Percentiles rank a stretch among this genome's conserved stretches.
Evolutionary conservation across 2,888 invertebrate species (phyloP).

Genomic region (Mesodorylaimus sp.): DNA sequence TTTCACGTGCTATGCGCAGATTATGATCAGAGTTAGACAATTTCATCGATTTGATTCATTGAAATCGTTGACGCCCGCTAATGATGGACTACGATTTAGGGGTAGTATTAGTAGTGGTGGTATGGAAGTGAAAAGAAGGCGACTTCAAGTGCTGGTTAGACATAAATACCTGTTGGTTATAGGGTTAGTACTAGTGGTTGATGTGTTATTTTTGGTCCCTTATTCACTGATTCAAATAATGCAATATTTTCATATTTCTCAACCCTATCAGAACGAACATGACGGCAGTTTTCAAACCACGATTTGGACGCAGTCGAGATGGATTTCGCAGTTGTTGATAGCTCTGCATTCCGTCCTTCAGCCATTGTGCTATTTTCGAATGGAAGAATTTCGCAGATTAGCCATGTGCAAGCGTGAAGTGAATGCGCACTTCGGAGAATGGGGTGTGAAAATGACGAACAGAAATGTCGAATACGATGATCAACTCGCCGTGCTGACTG

Average conservation of each 20-base stretch:
- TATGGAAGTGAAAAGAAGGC: too few relatives aligned
- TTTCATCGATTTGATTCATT: slow-evolving; percentile 16
- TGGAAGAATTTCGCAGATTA: slow-evolving; percentile 28
- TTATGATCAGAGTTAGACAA: slow-evolving; percentile 23
- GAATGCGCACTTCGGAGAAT: too few relatives aligned
- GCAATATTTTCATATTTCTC: background rate
- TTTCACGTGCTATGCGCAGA: slow-evolving; percentile 17
- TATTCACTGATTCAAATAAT: slow-evolving; percentile 18
- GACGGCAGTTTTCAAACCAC: too few relatives aligned
- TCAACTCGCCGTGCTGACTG: too few relatives aligned
- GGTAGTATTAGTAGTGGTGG: too few relatives aligned
- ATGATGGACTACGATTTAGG: too few relatives aligned
- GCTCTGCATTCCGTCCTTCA: slow-evolving; percentile 28
- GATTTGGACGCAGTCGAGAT: background rate
- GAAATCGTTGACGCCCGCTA: background rate
- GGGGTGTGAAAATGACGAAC: too few relatives aligned
- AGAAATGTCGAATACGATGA: too few relatives aligned
- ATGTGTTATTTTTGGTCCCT: slow-evolving; percentile 26
- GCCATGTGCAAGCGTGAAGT: too few relatives aligned
- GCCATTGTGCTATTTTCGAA: slow-evolving; percentile 26
- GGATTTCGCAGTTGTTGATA: slow-evolving; percentile 20
- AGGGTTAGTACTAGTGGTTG: slow-evolving; percentile 26
- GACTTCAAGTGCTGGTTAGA: slow-evolving; percentile 23
- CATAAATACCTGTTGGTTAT: slow-evolving; percentile 29
- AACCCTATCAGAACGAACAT: background rate